phyloP scores from a whole-genome alignment of 2,113 vertebrate species.

The Chionomys nivalis region DNA sequence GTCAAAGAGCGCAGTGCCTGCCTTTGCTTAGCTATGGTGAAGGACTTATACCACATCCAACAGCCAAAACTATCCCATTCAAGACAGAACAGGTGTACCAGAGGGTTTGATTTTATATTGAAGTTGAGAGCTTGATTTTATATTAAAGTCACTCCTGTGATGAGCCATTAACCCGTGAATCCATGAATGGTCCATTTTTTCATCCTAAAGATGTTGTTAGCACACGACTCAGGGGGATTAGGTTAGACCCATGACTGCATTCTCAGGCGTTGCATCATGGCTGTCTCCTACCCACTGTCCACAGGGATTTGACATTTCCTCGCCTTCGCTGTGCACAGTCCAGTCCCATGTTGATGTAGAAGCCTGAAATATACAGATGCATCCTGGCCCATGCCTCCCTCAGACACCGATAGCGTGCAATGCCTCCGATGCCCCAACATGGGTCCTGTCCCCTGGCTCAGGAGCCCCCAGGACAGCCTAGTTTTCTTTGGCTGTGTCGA shows the following conservation, averaged over 20 bases:
- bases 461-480: too few relatives aligned
- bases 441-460: not conserved
- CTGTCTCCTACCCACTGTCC: too few relatives aligned
- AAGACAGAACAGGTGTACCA: too few relatives aligned
- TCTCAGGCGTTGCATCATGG: not conserved
- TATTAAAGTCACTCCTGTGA: not conserved
- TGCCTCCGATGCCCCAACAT: not conserved
- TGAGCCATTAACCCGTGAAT: not conserved
- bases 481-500: not conserved
- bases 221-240: not conserved
- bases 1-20: not conserved
- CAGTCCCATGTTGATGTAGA: not conserved
- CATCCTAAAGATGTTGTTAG: not conserved
- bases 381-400: not conserved
- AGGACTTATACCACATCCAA: not conserved
- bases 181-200: not conserved
- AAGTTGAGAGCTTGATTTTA: not conserved
- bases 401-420: rapidly evolving
- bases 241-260: rapidly evolving
- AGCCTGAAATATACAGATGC: not conserved
- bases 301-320: not conserved
- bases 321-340: not conserved
- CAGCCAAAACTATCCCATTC: not conserved
- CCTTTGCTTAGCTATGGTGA: not conserved
- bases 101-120: not conserved